Conservation (phyloP, 2,113 vertebrate genomes). For the Bubo scandiacus region DNA sequence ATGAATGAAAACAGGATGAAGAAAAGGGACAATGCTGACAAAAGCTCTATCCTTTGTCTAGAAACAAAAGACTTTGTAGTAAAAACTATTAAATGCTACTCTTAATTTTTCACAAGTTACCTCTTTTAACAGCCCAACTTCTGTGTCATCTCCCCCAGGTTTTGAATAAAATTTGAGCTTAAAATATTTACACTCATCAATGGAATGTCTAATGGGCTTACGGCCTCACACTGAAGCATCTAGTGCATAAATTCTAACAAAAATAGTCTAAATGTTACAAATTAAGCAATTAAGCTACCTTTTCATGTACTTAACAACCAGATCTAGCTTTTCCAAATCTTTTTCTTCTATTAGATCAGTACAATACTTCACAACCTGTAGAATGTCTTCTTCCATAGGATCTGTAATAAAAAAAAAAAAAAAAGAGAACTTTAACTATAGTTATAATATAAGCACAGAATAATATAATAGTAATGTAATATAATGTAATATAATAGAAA, state of each 20-base stretch:
- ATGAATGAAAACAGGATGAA: neutral
- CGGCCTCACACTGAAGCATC: neutral
- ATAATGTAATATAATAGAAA: neutral
- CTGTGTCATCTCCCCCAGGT: neutral
- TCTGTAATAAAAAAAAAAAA: constrained; percentile 71
- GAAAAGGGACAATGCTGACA: neutral
- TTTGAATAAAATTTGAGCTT: neutral
- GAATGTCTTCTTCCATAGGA: constrained; percentile 98
- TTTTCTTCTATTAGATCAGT: constrained; percentile 97
- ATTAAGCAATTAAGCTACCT: constrained; percentile 65
- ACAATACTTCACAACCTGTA: constrained; percentile 97
- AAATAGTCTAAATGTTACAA: neutral
- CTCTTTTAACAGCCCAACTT: neutral
- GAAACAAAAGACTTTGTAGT: neutral
- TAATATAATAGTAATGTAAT: neutral
- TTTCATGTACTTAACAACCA: constrained; percentile 99
- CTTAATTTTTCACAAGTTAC: neutral
- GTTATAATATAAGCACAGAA: neutral
- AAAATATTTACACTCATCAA: neutral
- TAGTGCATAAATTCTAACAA: neutral
- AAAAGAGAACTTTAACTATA: neutral
- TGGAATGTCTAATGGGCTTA: neutral
- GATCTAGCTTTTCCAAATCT: constrained; percentile 93
- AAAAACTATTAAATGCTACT: neutral
- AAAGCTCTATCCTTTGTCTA: neutral